A percentile compares a stretch with the other conserved stretches of the same genome.
Conservation (phyloP, 1,140 invertebrate species). For the Drosophila azteca region DNA sequence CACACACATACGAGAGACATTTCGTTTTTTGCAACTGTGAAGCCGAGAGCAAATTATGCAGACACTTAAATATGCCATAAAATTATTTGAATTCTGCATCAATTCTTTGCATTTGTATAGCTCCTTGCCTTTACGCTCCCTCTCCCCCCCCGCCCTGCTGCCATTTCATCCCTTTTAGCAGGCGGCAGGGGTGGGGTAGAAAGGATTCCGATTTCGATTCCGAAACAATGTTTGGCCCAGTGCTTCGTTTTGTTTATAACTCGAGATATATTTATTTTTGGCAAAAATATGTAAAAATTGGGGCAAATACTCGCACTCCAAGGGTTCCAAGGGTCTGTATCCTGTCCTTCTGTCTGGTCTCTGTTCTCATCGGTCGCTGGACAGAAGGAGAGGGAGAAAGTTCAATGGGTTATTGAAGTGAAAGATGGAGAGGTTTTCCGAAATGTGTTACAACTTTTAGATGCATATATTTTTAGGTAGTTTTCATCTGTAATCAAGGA, state of each 20-base stretch:
- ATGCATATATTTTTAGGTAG: too few relatives aligned
- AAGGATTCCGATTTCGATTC: too few relatives aligned
- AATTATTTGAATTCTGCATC: constrained; percentile 75
- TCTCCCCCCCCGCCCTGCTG: too few relatives aligned
- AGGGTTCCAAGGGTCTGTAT: not conserved
- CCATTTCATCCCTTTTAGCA: not conserved
- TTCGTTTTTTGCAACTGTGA: constrained; percentile 29
- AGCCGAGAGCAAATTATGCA: constrained; percentile 69
- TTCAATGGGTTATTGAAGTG: constrained; percentile 30
- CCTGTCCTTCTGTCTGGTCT: not conserved
- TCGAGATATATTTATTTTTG: constrained; percentile 36
- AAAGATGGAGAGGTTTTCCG: not conserved
- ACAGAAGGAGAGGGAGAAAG: not conserved
- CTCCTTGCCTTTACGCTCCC: not conserved
- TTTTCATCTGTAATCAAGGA: too few relatives aligned
- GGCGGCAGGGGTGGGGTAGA: too few relatives aligned
- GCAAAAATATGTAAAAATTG: constrained; percentile 13
- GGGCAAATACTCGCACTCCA: too few relatives aligned
- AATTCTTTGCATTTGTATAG: constrained; percentile 57
- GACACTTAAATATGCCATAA: constrained; percentile 78
- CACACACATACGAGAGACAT: constrained; percentile 12
- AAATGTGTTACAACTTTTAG: not conserved
- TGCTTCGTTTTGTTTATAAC: constrained; percentile 32
- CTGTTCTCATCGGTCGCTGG: not conserved
- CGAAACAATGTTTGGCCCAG: not conserved